A percentile compares a stretch with the other conserved stretches of the same genome.
Conservation (phyloP, 2,797 vertebrate genomes). For the Phrynocephalus vlangalii region DNA sequence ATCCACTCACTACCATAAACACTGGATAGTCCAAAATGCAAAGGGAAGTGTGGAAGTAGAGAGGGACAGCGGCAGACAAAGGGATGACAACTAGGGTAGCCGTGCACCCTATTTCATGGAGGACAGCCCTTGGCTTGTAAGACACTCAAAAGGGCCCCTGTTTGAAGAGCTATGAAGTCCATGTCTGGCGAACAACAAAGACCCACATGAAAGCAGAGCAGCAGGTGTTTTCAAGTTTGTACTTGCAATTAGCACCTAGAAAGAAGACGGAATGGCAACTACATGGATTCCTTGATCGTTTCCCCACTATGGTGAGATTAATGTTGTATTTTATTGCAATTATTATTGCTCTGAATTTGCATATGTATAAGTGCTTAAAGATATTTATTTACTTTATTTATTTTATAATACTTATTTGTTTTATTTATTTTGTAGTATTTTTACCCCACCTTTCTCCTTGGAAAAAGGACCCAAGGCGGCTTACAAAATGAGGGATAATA, state of each 20-base stretch:
- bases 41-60: neutral
- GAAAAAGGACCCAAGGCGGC: no score
- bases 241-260: neutral
- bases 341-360: no score
- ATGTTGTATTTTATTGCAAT: no score
- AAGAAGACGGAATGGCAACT: neutral
- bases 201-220: neutral
- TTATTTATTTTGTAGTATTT: no score
- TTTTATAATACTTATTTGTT: no score
- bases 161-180: neutral
- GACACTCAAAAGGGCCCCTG: neutral
- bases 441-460: no score
- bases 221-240: neutral
- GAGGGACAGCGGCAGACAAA: neutral
- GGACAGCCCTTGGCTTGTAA: neutral
- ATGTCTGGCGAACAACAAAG: neutral
- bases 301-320: no score
- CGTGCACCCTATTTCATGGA: neutral
- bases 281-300: neutral
- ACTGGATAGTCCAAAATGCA: neutral
- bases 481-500: no score
- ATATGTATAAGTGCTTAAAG: no score
- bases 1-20: neutral
- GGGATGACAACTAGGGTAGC: neutral
- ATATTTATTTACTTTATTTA: no score